phyloP scores from a whole-genome alignment of 1,140 invertebrate genomes.

The Oreohelix idahoensis region DNA sequence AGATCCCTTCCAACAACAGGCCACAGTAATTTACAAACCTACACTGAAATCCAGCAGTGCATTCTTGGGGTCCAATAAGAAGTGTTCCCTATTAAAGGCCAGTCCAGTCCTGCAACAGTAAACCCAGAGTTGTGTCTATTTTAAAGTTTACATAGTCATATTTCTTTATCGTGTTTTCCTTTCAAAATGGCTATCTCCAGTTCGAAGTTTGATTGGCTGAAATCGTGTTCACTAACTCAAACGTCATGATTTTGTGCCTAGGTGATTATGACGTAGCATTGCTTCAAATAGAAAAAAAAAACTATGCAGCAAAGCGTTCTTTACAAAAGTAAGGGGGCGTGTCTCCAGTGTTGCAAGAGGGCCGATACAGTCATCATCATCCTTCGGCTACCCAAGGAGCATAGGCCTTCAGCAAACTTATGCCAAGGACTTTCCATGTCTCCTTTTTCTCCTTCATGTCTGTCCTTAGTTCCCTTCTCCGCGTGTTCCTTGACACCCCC shows the following conservation, averaged over 20 bases:
- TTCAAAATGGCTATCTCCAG: constrained; percentile 1
- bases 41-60: background rate
- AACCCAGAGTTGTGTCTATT: background rate
- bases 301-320: too few relatives aligned
- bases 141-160: background rate
- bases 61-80: background rate
- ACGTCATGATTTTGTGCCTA: constrained; percentile 6
- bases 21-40: too few relatives aligned
- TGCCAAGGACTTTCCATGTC: too few relatives aligned
- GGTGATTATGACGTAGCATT: background rate
- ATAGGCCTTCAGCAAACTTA: too few relatives aligned
- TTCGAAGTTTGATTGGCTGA: background rate
- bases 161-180: background rate
- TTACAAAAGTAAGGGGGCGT: too few relatives aligned
- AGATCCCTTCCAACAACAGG: too few relatives aligned
- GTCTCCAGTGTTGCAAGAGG: too few relatives aligned
- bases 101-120: background rate
- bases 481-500: too few relatives aligned
- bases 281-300: background rate
- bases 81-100: background rate
- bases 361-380: too few relatives aligned
- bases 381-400: too few relatives aligned
- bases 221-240: background rate
- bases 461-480: too few relatives aligned
- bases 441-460: too few relatives aligned